phyloP scores from a whole-genome alignment of 2,888 invertebrate species.

The Spodoptera exigua region DNA sequence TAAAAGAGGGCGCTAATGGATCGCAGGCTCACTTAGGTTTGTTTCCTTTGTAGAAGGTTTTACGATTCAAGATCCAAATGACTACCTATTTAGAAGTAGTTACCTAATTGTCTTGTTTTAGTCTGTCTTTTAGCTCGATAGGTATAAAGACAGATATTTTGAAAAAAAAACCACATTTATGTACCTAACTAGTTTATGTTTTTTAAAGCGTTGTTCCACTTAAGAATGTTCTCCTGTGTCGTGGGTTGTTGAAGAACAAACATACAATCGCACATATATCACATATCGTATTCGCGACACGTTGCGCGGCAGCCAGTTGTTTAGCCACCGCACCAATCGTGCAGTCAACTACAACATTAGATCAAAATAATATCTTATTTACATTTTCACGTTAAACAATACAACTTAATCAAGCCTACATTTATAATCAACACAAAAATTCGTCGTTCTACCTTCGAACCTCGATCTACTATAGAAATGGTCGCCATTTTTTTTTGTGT shows the following conservation, averaged over 20 bases:
- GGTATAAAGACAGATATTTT: background rate
- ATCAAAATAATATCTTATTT: background rate
- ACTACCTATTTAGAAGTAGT: background rate
- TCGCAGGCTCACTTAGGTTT: slow-evolving; percentile 15
- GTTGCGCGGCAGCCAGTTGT: no score
- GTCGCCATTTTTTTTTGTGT: slow-evolving; percentile 21
- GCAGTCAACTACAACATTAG: no score
- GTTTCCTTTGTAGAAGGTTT: slow-evolving; percentile 15
- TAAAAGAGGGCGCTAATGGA: slow-evolving; percentile 24
- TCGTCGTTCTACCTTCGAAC: background rate
- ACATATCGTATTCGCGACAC: no score
- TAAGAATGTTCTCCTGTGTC: no score
- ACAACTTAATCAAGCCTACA: slow-evolving; percentile 2
- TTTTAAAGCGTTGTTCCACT: no score
- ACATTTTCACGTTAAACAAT: background rate
- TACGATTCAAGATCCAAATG: slow-evolving; percentile 10
- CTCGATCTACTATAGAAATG: slow-evolving; percentile 6
- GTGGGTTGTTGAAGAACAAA: no score
- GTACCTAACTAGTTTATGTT: no score
- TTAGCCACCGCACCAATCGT: no score
- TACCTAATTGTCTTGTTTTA: background rate
- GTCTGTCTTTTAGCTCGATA: background rate
- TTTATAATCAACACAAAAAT: slow-evolving; percentile 14
- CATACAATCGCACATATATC: no score
- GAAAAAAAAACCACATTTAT: background rate